Percentiles rank a stretch among this genome's conserved stretches.
phyloP scores from a whole-genome alignment of 1,140 invertebrate genomes.

The Leptinotarsa defecta region DNA sequence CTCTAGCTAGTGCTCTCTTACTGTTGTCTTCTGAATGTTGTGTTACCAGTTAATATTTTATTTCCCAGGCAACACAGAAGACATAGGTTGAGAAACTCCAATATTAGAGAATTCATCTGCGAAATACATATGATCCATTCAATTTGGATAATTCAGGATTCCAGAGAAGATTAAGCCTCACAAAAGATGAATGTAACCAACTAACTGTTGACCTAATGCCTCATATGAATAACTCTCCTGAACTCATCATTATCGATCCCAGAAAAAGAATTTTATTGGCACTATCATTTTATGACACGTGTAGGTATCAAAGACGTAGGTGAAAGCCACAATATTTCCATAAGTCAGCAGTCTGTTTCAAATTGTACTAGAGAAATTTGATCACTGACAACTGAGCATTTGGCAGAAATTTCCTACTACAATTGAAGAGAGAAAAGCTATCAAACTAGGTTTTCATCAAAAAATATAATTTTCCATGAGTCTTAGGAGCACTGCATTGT shows the following conservation, averaged over 20 bases:
- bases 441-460: neutral
- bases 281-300: neutral
- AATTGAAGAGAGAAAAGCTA: neutral
- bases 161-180: neutral
- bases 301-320: slow-evolving; percentile 1
- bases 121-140: neutral
- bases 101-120: neutral
- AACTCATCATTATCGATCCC: neutral
- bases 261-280: neutral
- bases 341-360: slow-evolving; percentile 1
- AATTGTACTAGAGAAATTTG: neutral
- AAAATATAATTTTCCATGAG: neutral
- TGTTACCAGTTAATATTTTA: slow-evolving; percentile 13
- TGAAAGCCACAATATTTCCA: neutral
- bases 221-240: neutral
- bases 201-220: neutral
- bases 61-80: neutral
- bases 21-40: no score
- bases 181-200: neutral
- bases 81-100: neutral
- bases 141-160: neutral
- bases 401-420: neutral
- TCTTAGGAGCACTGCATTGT: neutral
- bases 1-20: no score
- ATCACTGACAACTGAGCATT: neutral